Percentiles rank a stretch among this genome's conserved stretches.
Conservation (phyloP, 2,113 vertebrate species). For the Brachirus orientalis region DNA sequence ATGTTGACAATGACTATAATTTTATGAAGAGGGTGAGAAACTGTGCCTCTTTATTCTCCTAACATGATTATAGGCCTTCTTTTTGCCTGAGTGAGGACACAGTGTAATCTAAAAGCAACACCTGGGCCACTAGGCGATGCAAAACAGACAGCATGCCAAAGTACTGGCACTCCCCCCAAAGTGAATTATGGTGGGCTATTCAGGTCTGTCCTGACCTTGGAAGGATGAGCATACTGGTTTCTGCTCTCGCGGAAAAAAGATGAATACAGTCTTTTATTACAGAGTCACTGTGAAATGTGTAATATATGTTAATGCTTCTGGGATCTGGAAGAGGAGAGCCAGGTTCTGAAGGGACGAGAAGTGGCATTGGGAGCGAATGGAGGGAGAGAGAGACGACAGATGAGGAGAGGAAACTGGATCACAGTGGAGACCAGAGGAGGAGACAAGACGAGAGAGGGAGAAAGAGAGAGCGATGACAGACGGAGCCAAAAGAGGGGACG, state of each 20-base stretch:
- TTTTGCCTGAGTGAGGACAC: slow-evolving; percentile 64
- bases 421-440: slow-evolving; percentile 2
- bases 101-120: slow-evolving; percentile 83
- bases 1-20: slow-evolving; percentile 76
- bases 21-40: slow-evolving; percentile 78
- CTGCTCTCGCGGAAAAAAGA: slow-evolving; percentile 49
- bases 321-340: slow-evolving; percentile 37
- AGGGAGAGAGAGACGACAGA: slow-evolving; percentile 12
- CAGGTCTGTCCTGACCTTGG: slow-evolving; percentile 77
- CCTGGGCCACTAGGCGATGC: slow-evolving; percentile 74
- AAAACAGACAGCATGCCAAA: slow-evolving; percentile 69
- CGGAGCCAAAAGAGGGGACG: slow-evolving; percentile 29
- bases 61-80: slow-evolving; percentile 80
- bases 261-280: slow-evolving; percentile 73
- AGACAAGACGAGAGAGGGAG: slow-evolving; percentile 41
- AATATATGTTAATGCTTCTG: slow-evolving; percentile 77
- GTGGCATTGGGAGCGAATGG: not conserved
- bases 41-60: slow-evolving; percentile 76
- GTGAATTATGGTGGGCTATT: slow-evolving; percentile 73
- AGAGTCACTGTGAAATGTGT: slow-evolving; percentile 64
- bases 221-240: slow-evolving; percentile 50
- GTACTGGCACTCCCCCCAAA: slow-evolving; percentile 68
- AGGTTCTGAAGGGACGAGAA: slow-evolving; percentile 42
- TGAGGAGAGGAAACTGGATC: slow-evolving; percentile 32
- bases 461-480: too few relatives aligned